Evolutionary conservation across 2,888 invertebrate genomes (phyloP).

Genomic region (Brenthis ino): DNA sequence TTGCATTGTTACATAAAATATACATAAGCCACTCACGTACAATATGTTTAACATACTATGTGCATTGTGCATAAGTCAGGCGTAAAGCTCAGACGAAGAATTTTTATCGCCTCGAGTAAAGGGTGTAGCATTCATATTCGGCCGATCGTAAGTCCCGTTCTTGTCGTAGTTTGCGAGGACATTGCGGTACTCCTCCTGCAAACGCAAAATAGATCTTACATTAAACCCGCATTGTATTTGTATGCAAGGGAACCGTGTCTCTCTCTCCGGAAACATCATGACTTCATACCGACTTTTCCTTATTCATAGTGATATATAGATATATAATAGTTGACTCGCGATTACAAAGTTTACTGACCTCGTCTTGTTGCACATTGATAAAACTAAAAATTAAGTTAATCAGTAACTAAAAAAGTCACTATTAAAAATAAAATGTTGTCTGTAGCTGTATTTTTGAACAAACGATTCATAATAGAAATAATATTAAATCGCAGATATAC

Average conservation of each 20-base stretch:
- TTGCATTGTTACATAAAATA: background rate
- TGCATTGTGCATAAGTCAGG: conserved; percentile 44
- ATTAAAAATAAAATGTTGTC: too few species aligned
- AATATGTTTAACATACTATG: conserved; percentile 18
- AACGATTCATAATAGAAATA: background rate
- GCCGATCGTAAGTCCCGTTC: conserved; percentile 50
- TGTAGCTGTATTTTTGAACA: background rate
- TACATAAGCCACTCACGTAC: conserved; percentile 16
- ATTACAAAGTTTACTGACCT: conserved; percentile 48
- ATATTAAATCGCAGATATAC: background rate
- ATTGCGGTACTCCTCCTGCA: conserved; percentile 68
- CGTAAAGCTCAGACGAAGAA: conserved; percentile 54
- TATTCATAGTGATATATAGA: conserved; percentile 35
- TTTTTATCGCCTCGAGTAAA: conserved; percentile 55
- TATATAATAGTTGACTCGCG: conserved; percentile 42
- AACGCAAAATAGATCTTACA: conserved; percentile 64
- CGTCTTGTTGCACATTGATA: conserved; percentile 25
- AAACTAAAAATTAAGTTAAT: conserved; percentile 18
- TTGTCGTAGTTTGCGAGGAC: conserved; percentile 60
- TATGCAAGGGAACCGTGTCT: conserved; percentile 55
- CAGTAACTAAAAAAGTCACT: too few species aligned
- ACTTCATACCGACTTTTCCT: conserved; percentile 54
- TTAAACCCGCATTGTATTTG: conserved; percentile 60
- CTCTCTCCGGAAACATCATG: conserved; percentile 49
- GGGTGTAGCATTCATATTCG: conserved; percentile 58